Evolutionary conservation across 2,797 vertebrate species (phyloP).

Genomic region (Sebastiscus tertius): DNA sequence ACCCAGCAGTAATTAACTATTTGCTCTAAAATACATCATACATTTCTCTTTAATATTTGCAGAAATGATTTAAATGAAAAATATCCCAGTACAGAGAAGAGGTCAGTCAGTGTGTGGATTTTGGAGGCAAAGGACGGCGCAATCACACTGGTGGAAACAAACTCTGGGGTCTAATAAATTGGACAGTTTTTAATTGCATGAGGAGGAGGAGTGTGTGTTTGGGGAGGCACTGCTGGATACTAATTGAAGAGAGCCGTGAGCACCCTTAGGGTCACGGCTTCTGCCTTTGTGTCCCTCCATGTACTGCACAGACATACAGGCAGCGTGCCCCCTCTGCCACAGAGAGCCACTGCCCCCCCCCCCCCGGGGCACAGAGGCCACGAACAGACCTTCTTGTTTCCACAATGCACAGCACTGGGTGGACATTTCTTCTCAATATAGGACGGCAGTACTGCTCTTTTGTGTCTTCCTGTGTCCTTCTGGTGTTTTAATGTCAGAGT

Average conservation of each 20-base stretch:
- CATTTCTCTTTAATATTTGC: constrained; percentile 92
- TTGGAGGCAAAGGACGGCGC: constrained; percentile 10
- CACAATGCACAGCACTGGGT: constrained; percentile 18
- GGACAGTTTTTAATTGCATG: constrained; percentile 86
- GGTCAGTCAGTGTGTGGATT: constrained; percentile 50
- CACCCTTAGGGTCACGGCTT: constrained; percentile 63
- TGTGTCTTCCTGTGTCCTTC: constrained; percentile 26
- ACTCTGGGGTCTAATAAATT: constrained; percentile 89
- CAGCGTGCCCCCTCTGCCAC: constrained; percentile 37
- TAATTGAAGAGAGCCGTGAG: constrained; percentile 68
- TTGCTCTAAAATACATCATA: constrained; percentile 57
- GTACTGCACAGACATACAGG: constrained; percentile 36
- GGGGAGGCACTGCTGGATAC: constrained; percentile 57
- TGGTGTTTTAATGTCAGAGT: constrained; percentile 25
- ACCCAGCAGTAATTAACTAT: constrained; percentile 90
- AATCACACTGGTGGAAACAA: constrained; percentile 61
- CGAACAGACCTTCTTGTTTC: constrained; percentile 3
- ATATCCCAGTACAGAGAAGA: constrained; percentile 81
- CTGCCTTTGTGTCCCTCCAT: constrained; percentile 56
- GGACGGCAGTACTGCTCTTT: neutral
- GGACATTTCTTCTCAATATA: neutral
- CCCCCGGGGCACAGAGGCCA: constrained; percentile 26
- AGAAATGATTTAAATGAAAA: constrained; percentile 91
- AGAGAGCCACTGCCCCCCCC: constrained; percentile 23
- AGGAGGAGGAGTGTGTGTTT: constrained; percentile 43